Conservation (phyloP, 2,797 vertebrate genomes). For the Paratrypauchen microcephalus region DNA sequence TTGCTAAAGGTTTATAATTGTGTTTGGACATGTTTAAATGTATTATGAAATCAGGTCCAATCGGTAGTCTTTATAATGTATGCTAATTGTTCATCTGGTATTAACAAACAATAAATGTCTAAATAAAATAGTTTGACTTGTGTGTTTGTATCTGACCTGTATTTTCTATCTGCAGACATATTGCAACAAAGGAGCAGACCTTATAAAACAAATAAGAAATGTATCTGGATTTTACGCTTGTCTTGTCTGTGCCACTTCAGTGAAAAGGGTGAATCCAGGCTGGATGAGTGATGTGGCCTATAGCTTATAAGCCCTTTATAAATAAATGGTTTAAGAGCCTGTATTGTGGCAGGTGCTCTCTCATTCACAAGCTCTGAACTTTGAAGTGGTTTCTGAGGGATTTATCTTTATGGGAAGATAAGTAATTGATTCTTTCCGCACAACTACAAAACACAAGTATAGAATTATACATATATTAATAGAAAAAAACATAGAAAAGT, state of each 20-base stretch:
- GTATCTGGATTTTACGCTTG: background rate
- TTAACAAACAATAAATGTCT: background rate
- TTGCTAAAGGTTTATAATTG: background rate
- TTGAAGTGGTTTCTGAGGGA: constrained; percentile 1
- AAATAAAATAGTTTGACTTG: background rate
- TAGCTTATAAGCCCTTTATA: background rate
- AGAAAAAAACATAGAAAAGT: background rate
- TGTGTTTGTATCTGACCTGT: background rate
- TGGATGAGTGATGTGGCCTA: background rate
- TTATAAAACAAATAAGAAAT: background rate
- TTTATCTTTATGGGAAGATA: background rate
- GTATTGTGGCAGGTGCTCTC: constrained; percentile 5
- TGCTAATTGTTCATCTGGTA: background rate
- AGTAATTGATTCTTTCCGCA: background rate
- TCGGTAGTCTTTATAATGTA: background rate
- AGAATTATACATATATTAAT: background rate
- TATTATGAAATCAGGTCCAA: background rate
- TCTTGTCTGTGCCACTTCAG: background rate
- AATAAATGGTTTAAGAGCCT: background rate
- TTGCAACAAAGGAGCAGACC: background rate
- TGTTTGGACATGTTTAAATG: background rate
- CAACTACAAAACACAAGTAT: background rate
- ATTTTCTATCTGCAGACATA: background rate
- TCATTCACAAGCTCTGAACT: constrained; percentile 2
- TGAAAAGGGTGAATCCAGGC: background rate